Evolutionary conservation across 1,140 invertebrate genomes (phyloP).

Genomic region (Apis dorsata): DNA sequence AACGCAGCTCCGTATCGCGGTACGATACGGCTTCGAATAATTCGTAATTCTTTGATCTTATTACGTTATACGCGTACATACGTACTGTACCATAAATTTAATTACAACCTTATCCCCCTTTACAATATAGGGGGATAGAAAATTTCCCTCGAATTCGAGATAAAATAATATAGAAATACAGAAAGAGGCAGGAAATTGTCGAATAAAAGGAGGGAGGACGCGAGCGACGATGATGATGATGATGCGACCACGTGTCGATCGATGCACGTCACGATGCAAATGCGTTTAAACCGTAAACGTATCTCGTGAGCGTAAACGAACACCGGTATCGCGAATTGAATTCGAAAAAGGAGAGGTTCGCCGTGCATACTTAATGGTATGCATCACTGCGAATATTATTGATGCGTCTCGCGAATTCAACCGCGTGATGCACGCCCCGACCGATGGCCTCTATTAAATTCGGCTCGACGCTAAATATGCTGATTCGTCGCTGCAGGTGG

Average conservation of each 20-base stretch:
- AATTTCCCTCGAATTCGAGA: too few species aligned
- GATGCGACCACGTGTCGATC: slow-evolving; percentile 13
- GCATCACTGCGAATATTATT: slow-evolving; percentile 54
- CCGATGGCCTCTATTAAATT: slow-evolving; percentile 64
- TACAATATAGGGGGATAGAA: too few species aligned
- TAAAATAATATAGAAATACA: too few species aligned
- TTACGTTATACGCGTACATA: too few species aligned
- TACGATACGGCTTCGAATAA: neutral
- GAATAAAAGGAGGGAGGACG: too few species aligned
- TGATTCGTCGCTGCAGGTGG: slow-evolving; percentile 69
- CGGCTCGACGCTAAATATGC: slow-evolving; percentile 67
- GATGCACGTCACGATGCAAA: slow-evolving; percentile 39
- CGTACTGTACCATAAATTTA: too few species aligned
- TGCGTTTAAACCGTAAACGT: slow-evolving; percentile 23
- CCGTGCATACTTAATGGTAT: slow-evolving; percentile 24
- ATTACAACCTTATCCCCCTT: too few species aligned
- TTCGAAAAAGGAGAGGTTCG: slow-evolving; percentile 17
- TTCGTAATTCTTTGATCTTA: too few species aligned
- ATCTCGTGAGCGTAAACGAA: slow-evolving; percentile 15
- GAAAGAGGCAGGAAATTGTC: too few species aligned
- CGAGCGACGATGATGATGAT: too few species aligned
- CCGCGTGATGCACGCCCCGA: slow-evolving; percentile 48
- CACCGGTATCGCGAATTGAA: slow-evolving; percentile 24
- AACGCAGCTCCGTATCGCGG: neutral
- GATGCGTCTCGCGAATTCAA: slow-evolving; percentile 54